Conservation (phyloP, 2,888 invertebrate genomes). For the Spodoptera picta region DNA sequence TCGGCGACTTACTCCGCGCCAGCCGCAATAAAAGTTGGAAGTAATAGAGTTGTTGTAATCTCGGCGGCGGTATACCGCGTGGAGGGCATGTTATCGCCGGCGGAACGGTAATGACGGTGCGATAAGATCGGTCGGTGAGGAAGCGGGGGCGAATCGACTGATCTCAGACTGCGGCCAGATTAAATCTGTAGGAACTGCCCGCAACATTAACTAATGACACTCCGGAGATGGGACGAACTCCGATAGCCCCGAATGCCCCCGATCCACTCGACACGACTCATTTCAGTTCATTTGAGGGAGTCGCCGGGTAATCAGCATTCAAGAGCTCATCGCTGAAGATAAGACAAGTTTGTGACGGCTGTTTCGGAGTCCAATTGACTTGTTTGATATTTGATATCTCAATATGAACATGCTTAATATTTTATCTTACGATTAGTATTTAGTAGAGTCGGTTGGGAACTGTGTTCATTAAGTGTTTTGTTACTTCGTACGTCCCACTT, state of each 20-base stretch:
- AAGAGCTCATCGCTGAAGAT: conserved; percentile 60
- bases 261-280: conserved; percentile 63
- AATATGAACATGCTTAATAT: conserved; percentile 46
- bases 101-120: conserved; percentile 73
- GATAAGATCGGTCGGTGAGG: conserved; percentile 68
- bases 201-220: conserved; percentile 84
- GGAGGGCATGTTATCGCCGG: conserved; percentile 70
- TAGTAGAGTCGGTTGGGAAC: conserved; percentile 16
- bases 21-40: conserved; percentile 63
- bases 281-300: conserved; percentile 74
- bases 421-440: conserved; percentile 22
- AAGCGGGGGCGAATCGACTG: conserved; percentile 70
- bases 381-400: conserved; percentile 53
- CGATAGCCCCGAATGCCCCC: conserved; percentile 73
- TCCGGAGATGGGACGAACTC: conserved; percentile 70
- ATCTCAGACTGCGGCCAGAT: conserved; percentile 74
- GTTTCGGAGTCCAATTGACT: conserved; percentile 57
- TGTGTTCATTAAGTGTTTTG: conserved; percentile 24
- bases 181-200: conserved; percentile 77
- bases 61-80: conserved; percentile 53
- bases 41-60: conserved; percentile 73
- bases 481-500: not conserved
- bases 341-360: conserved; percentile 59
- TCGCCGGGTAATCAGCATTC: conserved; percentile 67
- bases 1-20: conserved; percentile 50